Percentiles rank a stretch among this genome's conserved stretches.
Conservation (phyloP, 2,888 invertebrate species). For the Silvanus unidentatus region DNA sequence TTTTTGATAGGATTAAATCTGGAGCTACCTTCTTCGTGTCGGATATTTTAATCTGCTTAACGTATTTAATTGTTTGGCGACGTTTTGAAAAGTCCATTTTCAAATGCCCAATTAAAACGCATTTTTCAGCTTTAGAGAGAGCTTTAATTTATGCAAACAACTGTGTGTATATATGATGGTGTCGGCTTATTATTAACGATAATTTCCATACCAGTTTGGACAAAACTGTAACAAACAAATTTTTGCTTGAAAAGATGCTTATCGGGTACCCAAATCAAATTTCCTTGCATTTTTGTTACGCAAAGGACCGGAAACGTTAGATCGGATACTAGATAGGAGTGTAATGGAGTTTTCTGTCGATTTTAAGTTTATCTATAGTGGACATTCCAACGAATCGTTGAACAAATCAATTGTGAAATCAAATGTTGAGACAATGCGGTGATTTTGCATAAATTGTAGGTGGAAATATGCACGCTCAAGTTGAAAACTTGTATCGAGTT, state of each 20-base stretch:
- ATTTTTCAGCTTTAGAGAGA: neutral
- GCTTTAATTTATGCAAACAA: no score
- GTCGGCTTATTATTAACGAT: no score
- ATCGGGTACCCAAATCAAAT: constrained; percentile 19
- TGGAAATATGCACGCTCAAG: no score
- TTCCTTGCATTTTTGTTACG: constrained; percentile 21
- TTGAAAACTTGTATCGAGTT: no score
- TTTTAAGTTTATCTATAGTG: no score
- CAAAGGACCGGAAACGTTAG: constrained; percentile 20
- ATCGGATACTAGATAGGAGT: constrained; percentile 19
- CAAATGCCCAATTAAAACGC: constrained; percentile 27
- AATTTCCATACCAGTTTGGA: neutral
- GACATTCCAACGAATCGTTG: no score
- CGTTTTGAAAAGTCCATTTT: constrained; percentile 30
- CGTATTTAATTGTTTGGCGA: constrained; percentile 30
- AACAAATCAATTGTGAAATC: no score
- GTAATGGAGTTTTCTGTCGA: constrained; percentile 19
- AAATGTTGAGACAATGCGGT: no score
- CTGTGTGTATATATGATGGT: neutral
- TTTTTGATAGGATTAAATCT: constrained; percentile 36
- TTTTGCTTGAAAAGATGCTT: constrained; percentile 10
- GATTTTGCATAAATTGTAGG: no score
- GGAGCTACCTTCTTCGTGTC: constrained; percentile 20
- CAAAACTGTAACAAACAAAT: neutral
- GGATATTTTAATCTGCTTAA: constrained; percentile 31